Evolutionary conservation across 2,888 invertebrate species (phyloP).

Genomic region (Tachystola acroxantha): DNA sequence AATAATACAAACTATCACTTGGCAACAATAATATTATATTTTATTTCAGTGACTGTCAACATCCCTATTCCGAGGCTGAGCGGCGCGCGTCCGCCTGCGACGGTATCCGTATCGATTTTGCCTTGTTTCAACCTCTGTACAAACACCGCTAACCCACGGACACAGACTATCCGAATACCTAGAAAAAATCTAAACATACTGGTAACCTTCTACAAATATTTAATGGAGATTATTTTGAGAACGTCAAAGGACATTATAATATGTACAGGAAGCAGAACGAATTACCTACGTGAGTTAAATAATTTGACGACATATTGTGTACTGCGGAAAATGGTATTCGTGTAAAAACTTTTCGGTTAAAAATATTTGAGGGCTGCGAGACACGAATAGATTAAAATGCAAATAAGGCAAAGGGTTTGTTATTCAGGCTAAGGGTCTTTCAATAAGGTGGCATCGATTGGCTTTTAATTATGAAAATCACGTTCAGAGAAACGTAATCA

Average conservation of each 20-base stretch:
- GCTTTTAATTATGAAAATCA: slow-evolving; percentile 34
- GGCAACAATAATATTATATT: too few relatives aligned
- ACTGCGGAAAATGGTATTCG: slow-evolving; percentile 27
- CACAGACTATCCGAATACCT: slow-evolving; percentile 24
- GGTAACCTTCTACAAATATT: slow-evolving; percentile 10
- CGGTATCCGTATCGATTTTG: slow-evolving; percentile 65
- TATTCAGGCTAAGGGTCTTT: slow-evolving; percentile 3
- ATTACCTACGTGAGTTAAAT: slow-evolving; percentile 37
- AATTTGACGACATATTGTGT: slow-evolving; percentile 32
- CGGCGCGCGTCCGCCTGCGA: slow-evolving; percentile 64
- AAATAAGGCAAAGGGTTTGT: slow-evolving; percentile 3
- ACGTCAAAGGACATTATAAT: slow-evolving; percentile 25
- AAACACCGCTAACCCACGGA: slow-evolving; percentile 37
- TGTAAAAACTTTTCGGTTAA: slow-evolving; percentile 1
- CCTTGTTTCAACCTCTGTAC: slow-evolving; percentile 55
- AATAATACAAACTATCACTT: too few relatives aligned
- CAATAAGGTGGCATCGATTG: slow-evolving; percentile 8
- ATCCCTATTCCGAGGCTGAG: slow-evolving; percentile 52
- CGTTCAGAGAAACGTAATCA: slow-evolving; percentile 40
- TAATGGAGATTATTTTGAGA: slow-evolving; percentile 19
- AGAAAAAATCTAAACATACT: slow-evolving; percentile 9
- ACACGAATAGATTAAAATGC: slow-evolving; percentile 9
- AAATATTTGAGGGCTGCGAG: slow-evolving; percentile 2
- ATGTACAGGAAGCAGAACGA: slow-evolving; percentile 23
- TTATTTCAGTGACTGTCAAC: too few relatives aligned